phyloP scores from a whole-genome alignment of 1,140 invertebrate species.

The Proctacanthus coquilletti region DNA sequence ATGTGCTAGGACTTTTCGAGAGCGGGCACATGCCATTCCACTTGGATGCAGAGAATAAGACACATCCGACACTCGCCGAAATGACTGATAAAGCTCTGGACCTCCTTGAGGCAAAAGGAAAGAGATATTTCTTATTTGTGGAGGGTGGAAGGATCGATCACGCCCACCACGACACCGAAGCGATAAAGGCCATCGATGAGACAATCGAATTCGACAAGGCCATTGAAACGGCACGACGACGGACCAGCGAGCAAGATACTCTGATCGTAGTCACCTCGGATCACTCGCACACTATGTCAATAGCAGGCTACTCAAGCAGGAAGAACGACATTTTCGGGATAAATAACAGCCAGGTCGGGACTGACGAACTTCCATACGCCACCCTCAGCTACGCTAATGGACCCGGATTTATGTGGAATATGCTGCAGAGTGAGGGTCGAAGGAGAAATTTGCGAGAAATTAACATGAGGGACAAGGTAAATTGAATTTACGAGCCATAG shows the following conservation, averaged over 20 bases:
- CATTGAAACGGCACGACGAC: constrained; percentile 36
- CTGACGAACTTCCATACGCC: constrained; percentile 38
- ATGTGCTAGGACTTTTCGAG: constrained; percentile 31
- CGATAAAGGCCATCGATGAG: constrained; percentile 49
- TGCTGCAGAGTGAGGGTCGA: constrained; percentile 10
- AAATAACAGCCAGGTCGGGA: constrained; percentile 16
- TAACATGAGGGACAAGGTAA: constrained; percentile 22
- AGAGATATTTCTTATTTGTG: constrained; percentile 48
- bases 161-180: constrained; percentile 50
- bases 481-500: not conserved
- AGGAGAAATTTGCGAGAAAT: constrained; percentile 19
- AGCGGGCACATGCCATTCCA: constrained; percentile 33
- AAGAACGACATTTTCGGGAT: constrained; percentile 50
- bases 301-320: constrained; percentile 50
- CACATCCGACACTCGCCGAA: constrained; percentile 53
- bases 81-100: constrained; percentile 60
- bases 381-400: constrained; percentile 52
- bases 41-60: constrained; percentile 36
- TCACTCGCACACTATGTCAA: constrained; percentile 51
- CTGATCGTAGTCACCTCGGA: constrained; percentile 54
- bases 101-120: constrained; percentile 48
- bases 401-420: constrained; percentile 35
- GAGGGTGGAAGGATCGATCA: constrained; percentile 57
- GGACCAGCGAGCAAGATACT: constrained; percentile 44
- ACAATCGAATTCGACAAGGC: constrained; percentile 52